Conservation (phyloP, 2,797 vertebrate species). For the Micromesistius poutassou region DNA sequence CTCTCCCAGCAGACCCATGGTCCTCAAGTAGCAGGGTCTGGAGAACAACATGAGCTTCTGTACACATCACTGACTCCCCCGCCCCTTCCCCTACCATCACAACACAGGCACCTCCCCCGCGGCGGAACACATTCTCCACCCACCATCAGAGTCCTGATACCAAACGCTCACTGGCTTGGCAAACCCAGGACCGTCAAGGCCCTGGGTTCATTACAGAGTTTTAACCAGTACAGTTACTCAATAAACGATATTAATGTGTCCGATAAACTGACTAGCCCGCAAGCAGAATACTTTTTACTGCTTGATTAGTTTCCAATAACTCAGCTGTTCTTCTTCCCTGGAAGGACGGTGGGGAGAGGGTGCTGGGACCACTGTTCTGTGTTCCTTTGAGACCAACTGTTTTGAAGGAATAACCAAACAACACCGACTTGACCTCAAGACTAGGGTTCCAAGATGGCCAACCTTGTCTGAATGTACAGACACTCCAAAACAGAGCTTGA, state of each 20-base stretch:
- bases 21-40: not conserved
- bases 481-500: not conserved
- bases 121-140: not conserved
- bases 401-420: not conserved
- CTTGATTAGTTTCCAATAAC: too few relatives aligned
- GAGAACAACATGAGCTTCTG: not conserved
- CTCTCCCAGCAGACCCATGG: not conserved
- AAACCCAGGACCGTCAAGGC: not conserved
- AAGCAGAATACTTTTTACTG: not conserved
- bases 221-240: not conserved
- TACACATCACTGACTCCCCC: not conserved
- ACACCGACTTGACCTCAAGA: not conserved
- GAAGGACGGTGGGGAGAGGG: too few relatives aligned
- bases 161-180: not conserved
- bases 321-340: too few relatives aligned
- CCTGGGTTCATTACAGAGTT: not conserved
- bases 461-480: not conserved
- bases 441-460: not conserved
- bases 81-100: not conserved
- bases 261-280: not conserved
- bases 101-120: not conserved
- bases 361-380: too few relatives aligned
- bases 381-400: not conserved
- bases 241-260: too few relatives aligned
- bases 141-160: not conserved